phyloP scores from a whole-genome alignment of 1,140 invertebrate genomes.

The Hestina assimilis region DNA sequence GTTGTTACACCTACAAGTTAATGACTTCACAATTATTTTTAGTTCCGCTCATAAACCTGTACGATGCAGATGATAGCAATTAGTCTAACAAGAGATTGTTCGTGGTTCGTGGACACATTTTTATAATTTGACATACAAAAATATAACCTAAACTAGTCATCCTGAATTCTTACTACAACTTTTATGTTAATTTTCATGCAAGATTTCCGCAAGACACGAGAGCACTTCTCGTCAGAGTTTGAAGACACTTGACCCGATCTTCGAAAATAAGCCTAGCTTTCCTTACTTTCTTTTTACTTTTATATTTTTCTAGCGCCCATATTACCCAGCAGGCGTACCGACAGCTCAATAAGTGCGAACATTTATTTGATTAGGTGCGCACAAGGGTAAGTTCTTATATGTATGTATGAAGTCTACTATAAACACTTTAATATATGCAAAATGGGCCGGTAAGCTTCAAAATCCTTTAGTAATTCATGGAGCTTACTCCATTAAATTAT shows the following conservation, averaged over 20 bases:
- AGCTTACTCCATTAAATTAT: conserved; percentile 42
- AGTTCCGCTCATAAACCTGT: conserved; percentile 17
- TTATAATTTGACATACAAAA: conserved; percentile 23
- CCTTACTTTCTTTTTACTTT: conserved; percentile 19
- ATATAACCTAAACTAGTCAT: conserved; percentile 12
- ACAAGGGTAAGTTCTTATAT: conserved; percentile 3
- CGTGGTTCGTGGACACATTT: conserved; percentile 23
- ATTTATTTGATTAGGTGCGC: conserved; percentile 16
- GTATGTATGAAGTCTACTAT: conserved; percentile 28
- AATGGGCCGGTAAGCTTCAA: conserved; percentile 36
- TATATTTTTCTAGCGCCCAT: conserved; percentile 16
- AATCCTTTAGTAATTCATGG: conserved; percentile 36
- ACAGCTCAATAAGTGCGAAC: conserved; percentile 13
- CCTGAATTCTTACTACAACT: conserved; percentile 27
- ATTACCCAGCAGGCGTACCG: conserved; percentile 4
- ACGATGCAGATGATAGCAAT: conserved; percentile 23
- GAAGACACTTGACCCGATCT: conserved; percentile 33
- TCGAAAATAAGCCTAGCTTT: conserved; percentile 33
- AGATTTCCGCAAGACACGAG: conserved; percentile 31
- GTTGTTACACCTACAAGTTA: conserved; percentile 40
- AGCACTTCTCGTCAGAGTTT: conserved; percentile 26
- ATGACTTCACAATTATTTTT: conserved; percentile 31
- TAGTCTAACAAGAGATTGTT: conserved; percentile 30
- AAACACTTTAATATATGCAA: conserved; percentile 35
- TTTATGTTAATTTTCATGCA: conserved; percentile 32